Evolutionary conservation across 2,113 vertebrate genomes (phyloP), one percentile per base, ranked within the genome.

Genomic region (Columba livia): DNA sequence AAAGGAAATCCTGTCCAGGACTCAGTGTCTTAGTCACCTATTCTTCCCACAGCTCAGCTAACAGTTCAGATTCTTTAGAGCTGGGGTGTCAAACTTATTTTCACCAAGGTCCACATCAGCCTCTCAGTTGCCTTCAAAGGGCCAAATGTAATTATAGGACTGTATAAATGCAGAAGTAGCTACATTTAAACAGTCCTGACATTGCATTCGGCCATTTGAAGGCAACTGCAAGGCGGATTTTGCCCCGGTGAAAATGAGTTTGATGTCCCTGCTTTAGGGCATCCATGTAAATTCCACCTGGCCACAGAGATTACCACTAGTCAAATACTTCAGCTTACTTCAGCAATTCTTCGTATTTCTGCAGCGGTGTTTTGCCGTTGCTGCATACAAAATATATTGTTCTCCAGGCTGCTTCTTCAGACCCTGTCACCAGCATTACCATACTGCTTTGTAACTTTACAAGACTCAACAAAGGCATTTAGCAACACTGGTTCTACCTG

Each of bases 251-350:
- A 47, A 47, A 47, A 47, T 47, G 18, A 47, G 18, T 47, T 47
- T 19, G 44, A 47, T 18, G 4, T 18, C 44, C 44, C 44, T 47
- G 44, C 77, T 84, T 93, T 42, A 79, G 32, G 87, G 54, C 80
- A 93, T 29, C 82, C 94, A 86, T 16, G 40, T 79, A 90, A 92
- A 96, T 74, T 91, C 88, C 77, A 79, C 56, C 94, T 86, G 90
- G 85, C 85, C 19, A 23, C 3, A 71, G 40, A 83, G 74, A 92
- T 91, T 92, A 93, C 58, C 62, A 58, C 47, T 13, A 89, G 71
- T 70, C 38, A 95, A 84, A 93, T 56, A 83, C 70, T 94, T 70
- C 14, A 2, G 85, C 79, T 88, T 88, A 72, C 86, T 94, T 96
- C 88, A 94, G 88, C 92, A 84, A 28, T 94, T 96, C 75, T 80